phyloP scores from a whole-genome alignment of 2,888 invertebrate genomes.

The Ctena decussata region DNA sequence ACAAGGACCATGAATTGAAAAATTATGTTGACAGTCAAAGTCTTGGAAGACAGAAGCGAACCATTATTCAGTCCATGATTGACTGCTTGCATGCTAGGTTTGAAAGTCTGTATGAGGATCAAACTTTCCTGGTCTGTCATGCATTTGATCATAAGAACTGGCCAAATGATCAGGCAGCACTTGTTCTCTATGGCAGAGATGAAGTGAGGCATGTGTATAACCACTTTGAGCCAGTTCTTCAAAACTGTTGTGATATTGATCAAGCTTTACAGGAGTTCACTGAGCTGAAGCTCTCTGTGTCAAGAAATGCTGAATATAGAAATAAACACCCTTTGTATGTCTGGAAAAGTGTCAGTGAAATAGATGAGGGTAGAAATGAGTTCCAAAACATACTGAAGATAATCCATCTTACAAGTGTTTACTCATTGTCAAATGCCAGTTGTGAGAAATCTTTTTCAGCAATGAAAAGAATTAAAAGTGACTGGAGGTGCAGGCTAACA shows the following conservation, averaged over 20 bases:
- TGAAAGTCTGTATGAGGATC: slow-evolving; percentile 18
- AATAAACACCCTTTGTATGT: slow-evolving; percentile 41
- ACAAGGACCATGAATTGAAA: background rate
- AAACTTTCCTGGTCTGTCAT: slow-evolving; percentile 20
- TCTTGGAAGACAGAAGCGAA: slow-evolving; percentile 2
- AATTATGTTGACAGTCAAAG: slow-evolving; percentile 1
- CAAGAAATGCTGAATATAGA: slow-evolving; percentile 24
- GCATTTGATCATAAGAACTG: slow-evolving; percentile 40
- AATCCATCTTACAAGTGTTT: slow-evolving; percentile 42
- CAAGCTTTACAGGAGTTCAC: slow-evolving; percentile 35
- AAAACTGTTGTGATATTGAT: slow-evolving; percentile 38
- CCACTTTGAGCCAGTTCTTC: background rate
- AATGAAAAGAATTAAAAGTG: slow-evolving; percentile 47
- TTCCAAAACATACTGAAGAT: slow-evolving; percentile 48
- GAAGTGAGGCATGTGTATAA: background rate
- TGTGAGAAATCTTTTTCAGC: slow-evolving; percentile 49
- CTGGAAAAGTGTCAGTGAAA: slow-evolving; percentile 39
- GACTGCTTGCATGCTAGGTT: slow-evolving; percentile 21
- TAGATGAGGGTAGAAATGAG: slow-evolving; percentile 40
- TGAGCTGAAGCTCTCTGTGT: slow-evolving; percentile 41
- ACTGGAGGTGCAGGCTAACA: slow-evolving; percentile 37
- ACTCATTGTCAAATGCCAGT: slow-evolving; percentile 47
- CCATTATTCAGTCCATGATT: slow-evolving; percentile 18
- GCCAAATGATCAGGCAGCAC: background rate
- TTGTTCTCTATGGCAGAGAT: background rate